phyloP scores from a whole-genome alignment of 53 echinoderm and acorn worm genomes.

The Astropecten irregularis region DNA sequence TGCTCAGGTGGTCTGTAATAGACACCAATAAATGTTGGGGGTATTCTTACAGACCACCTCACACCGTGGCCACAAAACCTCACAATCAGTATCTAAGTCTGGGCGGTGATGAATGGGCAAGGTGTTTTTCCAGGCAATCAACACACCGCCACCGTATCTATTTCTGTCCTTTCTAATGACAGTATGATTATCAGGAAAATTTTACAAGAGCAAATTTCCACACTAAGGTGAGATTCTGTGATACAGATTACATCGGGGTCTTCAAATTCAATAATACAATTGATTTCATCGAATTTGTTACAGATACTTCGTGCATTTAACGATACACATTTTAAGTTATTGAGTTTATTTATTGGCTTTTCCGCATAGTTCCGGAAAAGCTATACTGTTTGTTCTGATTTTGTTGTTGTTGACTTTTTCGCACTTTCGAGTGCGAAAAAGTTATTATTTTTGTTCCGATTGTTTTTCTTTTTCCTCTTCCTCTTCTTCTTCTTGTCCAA shows the following conservation, averaged over 20 bases:
- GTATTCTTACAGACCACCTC: not conserved
- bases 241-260: not conserved
- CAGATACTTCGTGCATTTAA: not conserved
- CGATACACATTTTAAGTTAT: not conserved
- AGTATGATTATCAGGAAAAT: not conserved
- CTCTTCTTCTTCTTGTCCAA: no score
- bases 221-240: not conserved
- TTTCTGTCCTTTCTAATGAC: not conserved
- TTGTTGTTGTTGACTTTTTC: no score
- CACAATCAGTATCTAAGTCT: not conserved
- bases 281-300: not conserved
- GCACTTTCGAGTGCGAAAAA: no score
- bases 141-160: not conserved
- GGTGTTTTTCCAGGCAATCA: not conserved
- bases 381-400: no score
- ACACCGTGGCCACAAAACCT: not conserved
- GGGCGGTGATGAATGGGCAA: not conserved
- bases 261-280: not conserved
- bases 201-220: not conserved
- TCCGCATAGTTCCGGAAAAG: no score
- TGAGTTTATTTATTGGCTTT: not conserved
- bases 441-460: no score
- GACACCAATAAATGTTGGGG: not conserved
- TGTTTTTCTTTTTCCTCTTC: no score
- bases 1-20: not conserved